Base-by-base conservation (phyloP, 2,888 invertebrate genomes). In the Noctua janthe region DNA sequence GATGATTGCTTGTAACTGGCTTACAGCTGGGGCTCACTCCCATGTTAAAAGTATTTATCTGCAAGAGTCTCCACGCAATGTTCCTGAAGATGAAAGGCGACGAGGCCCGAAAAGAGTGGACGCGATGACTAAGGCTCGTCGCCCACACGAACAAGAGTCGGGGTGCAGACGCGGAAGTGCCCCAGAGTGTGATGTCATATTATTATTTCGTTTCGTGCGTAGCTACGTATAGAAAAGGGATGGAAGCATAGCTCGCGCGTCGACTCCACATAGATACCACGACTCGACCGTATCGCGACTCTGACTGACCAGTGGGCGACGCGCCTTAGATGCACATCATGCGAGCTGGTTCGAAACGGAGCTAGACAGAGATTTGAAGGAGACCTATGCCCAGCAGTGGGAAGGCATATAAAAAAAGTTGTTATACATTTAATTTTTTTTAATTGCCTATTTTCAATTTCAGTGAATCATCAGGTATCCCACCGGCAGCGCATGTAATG, bases 381-480 rank as follows among this genome's bases (percentile, higher is more conserved):
- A 59, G n/a, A n/a, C 4, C n/a, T 59, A n/a, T n/a, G 59, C 11
- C n/a, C 13, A 29, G 29, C 29, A 15, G 2, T 29, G 17, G 6
- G 15, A 17, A 5, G 11, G 56, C 62, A 29, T 59, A n/a, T 5
- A n/a, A 59, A 59, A n/a, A n/a, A n/a, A 47, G 13, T 47, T 8
- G 13, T 51, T 51, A 17, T 17, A 20, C 20, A 54, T 54, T 54
- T 54, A 54, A 54, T 54, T 54, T 54, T 54, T 23, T 23, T 54
- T 23, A 39, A 15, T 29, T 72, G 6, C 2, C 8, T 43, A 47
- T 64, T 74, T 1, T 75, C 0, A 54, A 47, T 89, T 89, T 76
- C 95, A 97, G 97, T 29, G 95, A 94, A 89, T 90, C 92, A 1
- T 90, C 92, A 1, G 81, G 69, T 0, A 87, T 95, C 10, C 97